A percentile compares a stretch with the other conserved stretches of the same genome.
Evolutionary conservation across 2,888 invertebrate genomes (phyloP).

Genomic region (Pheosia tremula): DNA sequence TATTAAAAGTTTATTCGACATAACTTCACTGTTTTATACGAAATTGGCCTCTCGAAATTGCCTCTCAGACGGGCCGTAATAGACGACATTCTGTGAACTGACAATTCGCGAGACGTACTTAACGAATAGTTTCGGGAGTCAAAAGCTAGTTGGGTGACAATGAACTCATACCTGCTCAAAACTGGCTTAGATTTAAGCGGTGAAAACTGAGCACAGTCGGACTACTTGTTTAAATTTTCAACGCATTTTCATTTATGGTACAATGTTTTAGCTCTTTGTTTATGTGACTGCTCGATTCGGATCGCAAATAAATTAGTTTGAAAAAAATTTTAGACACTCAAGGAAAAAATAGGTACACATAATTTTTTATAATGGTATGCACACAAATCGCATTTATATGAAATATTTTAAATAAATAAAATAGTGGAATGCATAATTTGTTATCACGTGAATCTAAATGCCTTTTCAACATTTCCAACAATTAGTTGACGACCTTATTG

Average conservation of each 20-base stretch:
- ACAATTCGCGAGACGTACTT: constrained; percentile 39
- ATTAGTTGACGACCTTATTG: too few relatives aligned
- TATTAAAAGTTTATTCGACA: constrained; percentile 26
- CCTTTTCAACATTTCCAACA: too few relatives aligned
- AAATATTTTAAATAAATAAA: too few relatives aligned
- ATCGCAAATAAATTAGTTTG: background rate
- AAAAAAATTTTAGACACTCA: background rate
- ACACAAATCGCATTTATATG: too few relatives aligned
- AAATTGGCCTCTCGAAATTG: constrained; percentile 29
- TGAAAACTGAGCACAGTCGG: constrained; percentile 28
- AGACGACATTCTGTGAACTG: constrained; percentile 30
- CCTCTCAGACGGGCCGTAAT: constrained; percentile 29
- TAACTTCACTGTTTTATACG: constrained; percentile 33
- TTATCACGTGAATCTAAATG: too few relatives aligned
- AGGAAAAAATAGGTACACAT: too few relatives aligned
- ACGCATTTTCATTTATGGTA: constrained; percentile 29
- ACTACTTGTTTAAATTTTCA: constrained; percentile 38
- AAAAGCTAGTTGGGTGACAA: constrained; percentile 34
- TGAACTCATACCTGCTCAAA: constrained; percentile 39
- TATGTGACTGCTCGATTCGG: background rate
- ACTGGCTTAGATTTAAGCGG: constrained; percentile 32
- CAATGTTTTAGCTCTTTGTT: constrained; percentile 29
- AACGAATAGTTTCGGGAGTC: constrained; percentile 41
- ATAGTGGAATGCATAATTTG: too few relatives aligned
- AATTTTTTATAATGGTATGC: too few relatives aligned